A percentile compares a stretch with the other conserved stretches of the same genome.
Evolutionary conservation across 1,140 invertebrate genomes (phyloP).

Genomic region (Melitaea cinxia): DNA sequence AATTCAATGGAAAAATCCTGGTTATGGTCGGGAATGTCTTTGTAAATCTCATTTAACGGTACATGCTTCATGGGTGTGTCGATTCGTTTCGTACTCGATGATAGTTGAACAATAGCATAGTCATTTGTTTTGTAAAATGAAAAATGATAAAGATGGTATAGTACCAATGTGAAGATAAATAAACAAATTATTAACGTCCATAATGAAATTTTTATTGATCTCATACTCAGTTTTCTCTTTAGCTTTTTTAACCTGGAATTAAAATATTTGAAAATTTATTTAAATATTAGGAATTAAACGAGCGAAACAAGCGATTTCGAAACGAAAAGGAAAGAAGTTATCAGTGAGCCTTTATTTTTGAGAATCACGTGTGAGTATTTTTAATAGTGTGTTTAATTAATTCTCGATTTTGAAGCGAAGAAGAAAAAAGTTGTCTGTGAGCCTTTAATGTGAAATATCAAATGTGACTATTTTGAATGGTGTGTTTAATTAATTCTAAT

Average conservation of each 20-base stretch:
- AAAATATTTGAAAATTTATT: no score
- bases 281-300: no score
- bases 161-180: conserved; percentile 45
- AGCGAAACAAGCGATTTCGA: no score
- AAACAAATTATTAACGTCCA: conserved; percentile 37
- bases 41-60: conserved; percentile 54
- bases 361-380: no score
- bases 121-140: conserved; percentile 22
- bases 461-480: no score
- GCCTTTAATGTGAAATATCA: no score
- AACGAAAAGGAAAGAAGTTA: no score
- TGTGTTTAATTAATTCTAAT: no score
- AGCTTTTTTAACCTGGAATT: conserved; percentile 51
- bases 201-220: conserved; percentile 44
- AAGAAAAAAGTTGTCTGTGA: no score
- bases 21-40: conserved; percentile 33
- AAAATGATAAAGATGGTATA: conserved; percentile 43
- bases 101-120: conserved; percentile 9
- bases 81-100: conserved; percentile 15
- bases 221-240: conserved; percentile 48
- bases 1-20: conserved; percentile 46
- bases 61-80: conserved; percentile 47
- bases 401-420: no score
- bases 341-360: no score
- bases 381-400: no score